These are phyloP conservation scores for Drosophila paulistorum DNA, from an alignment of 1,140 invertebrate species.

Conservation along the genomic window DNA sequence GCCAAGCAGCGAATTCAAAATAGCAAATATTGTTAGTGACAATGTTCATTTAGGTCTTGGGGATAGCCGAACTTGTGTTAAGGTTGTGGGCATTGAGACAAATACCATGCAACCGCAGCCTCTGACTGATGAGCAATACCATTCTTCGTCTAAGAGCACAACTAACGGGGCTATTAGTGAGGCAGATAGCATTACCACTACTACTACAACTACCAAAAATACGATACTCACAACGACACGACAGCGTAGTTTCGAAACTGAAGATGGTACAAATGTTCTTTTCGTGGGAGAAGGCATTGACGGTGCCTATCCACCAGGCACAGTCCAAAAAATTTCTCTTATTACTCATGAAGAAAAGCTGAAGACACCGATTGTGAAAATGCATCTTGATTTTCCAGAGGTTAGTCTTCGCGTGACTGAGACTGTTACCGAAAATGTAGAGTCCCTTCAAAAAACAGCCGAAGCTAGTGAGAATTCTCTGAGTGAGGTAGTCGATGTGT, in stretches of 20 bases:
- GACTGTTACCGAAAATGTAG: conserved; percentile 76
- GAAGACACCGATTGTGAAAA: conserved; percentile 86
- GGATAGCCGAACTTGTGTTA: conserved; percentile 57
- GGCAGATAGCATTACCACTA: conserved; percentile 58
- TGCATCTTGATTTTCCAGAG: conserved; percentile 85
- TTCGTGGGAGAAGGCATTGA: conserved; percentile 79
- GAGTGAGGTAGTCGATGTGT: conserved; percentile 40
- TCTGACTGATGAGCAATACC: conserved; percentile 21
- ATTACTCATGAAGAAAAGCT: conserved; percentile 88
- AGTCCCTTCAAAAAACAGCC: conserved; percentile 51
- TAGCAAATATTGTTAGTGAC: conserved; percentile 43
- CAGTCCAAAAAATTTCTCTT: conserved; percentile 86
- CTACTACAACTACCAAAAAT: conserved; percentile 67
- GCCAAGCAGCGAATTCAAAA: conserved; percentile 45
- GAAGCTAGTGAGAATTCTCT: conserved; percentile 46
- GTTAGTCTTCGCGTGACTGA: conserved; percentile 79
- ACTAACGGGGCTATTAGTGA: conserved; percentile 48
- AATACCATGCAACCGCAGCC: conserved; percentile 45
- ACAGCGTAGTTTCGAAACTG: conserved; percentile 76
- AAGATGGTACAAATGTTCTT: conserved; percentile 81
- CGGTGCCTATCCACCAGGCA: conserved; percentile 77
- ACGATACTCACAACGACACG: conserved; percentile 71
- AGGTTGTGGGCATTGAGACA: conserved; percentile 73
- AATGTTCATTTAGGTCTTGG: conserved; percentile 54
- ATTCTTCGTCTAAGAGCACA: not conserved